Evolutionary conservation across 2,797 vertebrate genomes (phyloP).

Genomic region (Luscinia megarhynchos): DNA sequence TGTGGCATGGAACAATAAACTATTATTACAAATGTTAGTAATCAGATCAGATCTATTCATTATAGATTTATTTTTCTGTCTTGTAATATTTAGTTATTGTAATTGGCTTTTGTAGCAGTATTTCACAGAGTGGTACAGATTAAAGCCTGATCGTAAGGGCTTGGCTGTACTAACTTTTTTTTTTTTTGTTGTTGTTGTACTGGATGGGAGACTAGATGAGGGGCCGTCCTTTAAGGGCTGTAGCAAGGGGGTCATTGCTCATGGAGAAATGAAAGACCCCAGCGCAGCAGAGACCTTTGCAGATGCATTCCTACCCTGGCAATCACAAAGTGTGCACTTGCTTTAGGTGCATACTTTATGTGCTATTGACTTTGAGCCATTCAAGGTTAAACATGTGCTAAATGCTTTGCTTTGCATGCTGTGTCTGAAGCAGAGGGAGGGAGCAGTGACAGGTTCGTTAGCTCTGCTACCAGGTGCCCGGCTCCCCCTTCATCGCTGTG

Average conservation of each 20-base stretch:
- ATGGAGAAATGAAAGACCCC: neutral
- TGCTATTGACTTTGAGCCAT: constrained; percentile 20
- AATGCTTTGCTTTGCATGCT: constrained; percentile 38
- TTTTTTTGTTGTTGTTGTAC: neutral
- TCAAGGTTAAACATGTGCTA: constrained; percentile 23
- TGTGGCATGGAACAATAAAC: constrained; percentile 33
- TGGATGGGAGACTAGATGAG: neutral
- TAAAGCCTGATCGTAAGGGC: neutral
- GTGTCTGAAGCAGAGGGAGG: neutral
- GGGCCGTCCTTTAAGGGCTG: neutral
- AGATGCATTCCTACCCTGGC: neutral
- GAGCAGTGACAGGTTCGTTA: neutral
- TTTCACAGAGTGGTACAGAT: neutral
- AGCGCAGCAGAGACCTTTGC: neutral
- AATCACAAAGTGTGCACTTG: neutral
- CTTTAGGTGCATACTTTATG: neutral
- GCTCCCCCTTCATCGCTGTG: neutral
- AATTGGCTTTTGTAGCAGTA: neutral
- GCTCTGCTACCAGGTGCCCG: neutral
- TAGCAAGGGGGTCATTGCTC: neutral
- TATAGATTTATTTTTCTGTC: neutral
- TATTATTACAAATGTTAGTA: constrained; percentile 36
- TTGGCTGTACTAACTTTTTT: neutral
- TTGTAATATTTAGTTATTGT: constrained; percentile 18
- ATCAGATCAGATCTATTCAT: constrained; percentile 28